Percentiles rank a stretch among this genome's conserved stretches.
Evolutionary conservation across 2,113 vertebrate genomes (phyloP).

Genomic region (Hemichromis elongatus): DNA sequence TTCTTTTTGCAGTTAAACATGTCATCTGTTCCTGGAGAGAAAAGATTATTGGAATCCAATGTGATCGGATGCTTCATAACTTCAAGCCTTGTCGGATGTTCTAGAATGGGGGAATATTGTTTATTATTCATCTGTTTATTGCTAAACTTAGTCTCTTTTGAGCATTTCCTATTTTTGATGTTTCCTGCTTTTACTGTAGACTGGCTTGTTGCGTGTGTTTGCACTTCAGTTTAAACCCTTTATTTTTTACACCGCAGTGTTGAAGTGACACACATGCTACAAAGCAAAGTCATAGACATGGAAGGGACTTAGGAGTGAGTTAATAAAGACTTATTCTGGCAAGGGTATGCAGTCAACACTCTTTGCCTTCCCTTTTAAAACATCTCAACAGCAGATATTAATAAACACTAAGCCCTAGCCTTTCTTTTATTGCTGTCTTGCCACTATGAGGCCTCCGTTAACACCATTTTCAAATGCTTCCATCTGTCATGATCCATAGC

Average conservation of each 20-base stretch:
- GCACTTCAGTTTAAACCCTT: neutral
- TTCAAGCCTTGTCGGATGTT: neutral
- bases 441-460: neutral
- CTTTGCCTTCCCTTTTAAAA: neutral
- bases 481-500: neutral
- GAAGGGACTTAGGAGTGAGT: neutral
- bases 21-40: neutral
- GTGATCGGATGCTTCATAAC: neutral
- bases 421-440: neutral
- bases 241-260: neutral
- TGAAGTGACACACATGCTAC: constrained; percentile 3
- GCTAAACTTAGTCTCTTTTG: neutral
- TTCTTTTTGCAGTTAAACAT: neutral
- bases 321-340: neutral
- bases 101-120: neutral
- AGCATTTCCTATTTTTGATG: neutral
- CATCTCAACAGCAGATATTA: neutral
- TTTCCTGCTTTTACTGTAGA: neutral
- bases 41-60: neutral
- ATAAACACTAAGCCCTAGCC: neutral
- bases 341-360: neutral
- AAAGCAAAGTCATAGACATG: neutral
- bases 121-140: neutral
- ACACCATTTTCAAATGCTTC: neutral
- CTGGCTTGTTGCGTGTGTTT: neutral